Evolutionary conservation across 2,113 vertebrate genomes (phyloP).

Genomic region (Neofelis nebulosa): DNA sequence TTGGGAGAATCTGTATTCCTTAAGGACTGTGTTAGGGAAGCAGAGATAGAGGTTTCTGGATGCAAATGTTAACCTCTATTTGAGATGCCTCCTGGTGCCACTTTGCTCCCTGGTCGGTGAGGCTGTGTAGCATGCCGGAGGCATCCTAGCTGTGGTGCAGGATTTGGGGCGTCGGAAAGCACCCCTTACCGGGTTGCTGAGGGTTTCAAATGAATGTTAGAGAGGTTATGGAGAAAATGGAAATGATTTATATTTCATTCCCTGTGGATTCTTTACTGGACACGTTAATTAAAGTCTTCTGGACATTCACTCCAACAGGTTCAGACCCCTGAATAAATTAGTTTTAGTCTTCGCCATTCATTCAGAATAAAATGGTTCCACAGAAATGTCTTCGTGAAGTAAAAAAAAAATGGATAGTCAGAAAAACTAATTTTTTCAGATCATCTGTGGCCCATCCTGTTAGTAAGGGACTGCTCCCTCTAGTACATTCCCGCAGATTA

Average conservation of each 20-base stretch:
- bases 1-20: neutral
- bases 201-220: neutral
- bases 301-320: conserved; percentile 19
- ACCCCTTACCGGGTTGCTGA: neutral
- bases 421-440: neutral
- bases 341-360: conserved; percentile 47
- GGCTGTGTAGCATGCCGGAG: neutral
- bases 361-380: conserved; percentile 52
- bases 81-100: neutral
- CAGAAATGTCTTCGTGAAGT: conserved; percentile 42
- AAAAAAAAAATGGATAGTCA: neutral
- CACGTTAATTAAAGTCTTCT: conserved; percentile 13
- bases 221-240: neutral
- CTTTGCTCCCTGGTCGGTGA: neutral
- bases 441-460: neutral
- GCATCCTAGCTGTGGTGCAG: neutral
- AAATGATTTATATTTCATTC: conserved; percentile 56
- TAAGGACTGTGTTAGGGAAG: neutral
- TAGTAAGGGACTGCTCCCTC: neutral
- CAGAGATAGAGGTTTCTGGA: neutral
- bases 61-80: neutral
- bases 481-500: neutral
- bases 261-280: neutral
- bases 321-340: conserved; percentile 23
- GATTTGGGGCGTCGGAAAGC: neutral